Base-by-base conservation (phyloP, 2,888 invertebrate genomes). In the Lomographa bimaculata region DNA sequence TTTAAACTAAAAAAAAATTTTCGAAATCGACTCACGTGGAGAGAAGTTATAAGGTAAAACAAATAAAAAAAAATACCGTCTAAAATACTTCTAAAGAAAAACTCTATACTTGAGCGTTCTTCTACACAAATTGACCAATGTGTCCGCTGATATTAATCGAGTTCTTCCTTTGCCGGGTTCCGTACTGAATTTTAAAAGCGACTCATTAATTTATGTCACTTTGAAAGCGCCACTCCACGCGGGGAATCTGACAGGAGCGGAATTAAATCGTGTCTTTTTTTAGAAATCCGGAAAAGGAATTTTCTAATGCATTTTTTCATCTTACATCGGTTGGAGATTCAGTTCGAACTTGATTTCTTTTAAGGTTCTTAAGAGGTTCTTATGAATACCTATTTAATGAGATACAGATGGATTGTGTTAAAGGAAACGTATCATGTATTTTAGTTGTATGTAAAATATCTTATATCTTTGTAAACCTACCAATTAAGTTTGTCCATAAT, bases 151-250 rank as follows among this genome's bases (percentile, higher is more conserved):
- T 59, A 71, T 72, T 68, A 70, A 71, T 76, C 58, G 57, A 56
- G 54, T 50, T 57, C 57, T 67, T 67, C 64, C 64, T 47, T 50
- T 32, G 51, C 36, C 33, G 36, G 50, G 43, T 48, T 50, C 50
- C 51, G 57, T 39, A 54, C 41, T 49, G 65, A 62, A 69, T 72
- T 74, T 76, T 66, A 64, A 71, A 69, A 64, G 53, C 33, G 37
- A 38, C 50, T 64, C 71, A 73, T 78, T 78, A 69, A 71, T 74
- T 60, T 59, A 62, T 63, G 72, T 74, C 69, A 48, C 29, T 57
- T 12, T 38, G 47, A 50, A 52, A 46, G 43, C 49, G 30, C 47
- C 30, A 39, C 46, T 45, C 24, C 26, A 18, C 37, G 41, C 29
- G 30, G 37, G 28, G 34, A 32, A 28, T 30, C 23, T 50, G 53